These are phyloP conservation scores for Sminthurides aquaticus DNA, from an alignment of 2,888 invertebrate species.

Conservation along the genomic window DNA sequence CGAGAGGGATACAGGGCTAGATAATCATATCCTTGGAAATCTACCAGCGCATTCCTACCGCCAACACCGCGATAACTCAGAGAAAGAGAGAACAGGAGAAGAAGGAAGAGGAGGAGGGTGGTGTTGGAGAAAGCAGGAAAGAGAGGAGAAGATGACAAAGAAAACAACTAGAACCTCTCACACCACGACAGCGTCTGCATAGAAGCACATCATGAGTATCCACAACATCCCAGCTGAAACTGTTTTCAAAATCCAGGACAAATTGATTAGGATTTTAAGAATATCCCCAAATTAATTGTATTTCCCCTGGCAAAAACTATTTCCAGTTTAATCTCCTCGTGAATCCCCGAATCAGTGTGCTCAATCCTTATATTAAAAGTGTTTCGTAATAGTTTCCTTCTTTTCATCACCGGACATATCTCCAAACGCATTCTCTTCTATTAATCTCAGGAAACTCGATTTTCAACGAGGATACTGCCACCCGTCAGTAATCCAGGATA, in stretches of 20 bases:
- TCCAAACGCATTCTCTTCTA: too few species aligned
- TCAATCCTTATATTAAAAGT: too few species aligned
- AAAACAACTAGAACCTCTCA: slow-evolving; percentile 5
- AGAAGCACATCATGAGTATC: neutral
- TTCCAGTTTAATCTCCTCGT: too few species aligned
- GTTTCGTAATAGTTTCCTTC: too few species aligned
- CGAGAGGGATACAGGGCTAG: neutral
- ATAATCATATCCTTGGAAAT: slow-evolving; percentile 1
- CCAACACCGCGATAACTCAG: neutral
- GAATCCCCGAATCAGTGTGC: too few species aligned
- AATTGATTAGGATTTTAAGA: too few species aligned
- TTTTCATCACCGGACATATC: too few species aligned
- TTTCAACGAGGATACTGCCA: too few species aligned
- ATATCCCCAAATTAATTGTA: neutral
- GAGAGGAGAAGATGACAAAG: slow-evolving; percentile 8
- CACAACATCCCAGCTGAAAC: neutral
- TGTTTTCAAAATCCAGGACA: neutral
- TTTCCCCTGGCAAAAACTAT: too few species aligned
- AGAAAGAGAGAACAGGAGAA: neutral
- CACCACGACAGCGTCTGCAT: neutral
- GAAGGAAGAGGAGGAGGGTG: neutral
- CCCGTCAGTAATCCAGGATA: too few species aligned
- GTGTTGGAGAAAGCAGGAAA: too few species aligned
- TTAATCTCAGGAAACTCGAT: too few species aligned
- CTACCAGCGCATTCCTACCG: neutral